Conservation (phyloP, 2,113 vertebrate species). For the Bungarus multicinctus region DNA sequence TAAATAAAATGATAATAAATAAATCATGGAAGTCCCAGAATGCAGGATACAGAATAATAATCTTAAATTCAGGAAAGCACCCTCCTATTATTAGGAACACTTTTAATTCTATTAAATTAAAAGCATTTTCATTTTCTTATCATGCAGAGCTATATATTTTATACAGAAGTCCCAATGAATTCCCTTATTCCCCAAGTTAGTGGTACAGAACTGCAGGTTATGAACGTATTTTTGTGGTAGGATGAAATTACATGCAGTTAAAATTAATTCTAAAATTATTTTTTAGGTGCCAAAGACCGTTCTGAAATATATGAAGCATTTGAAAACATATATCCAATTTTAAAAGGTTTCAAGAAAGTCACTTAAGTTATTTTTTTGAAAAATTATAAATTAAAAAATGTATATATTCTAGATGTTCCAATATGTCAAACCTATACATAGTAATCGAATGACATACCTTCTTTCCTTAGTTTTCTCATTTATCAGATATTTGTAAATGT, state of each 20-base stretch:
- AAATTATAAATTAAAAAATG: background rate
- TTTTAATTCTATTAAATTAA: background rate
- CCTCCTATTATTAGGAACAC: background rate
- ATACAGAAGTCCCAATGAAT: background rate
- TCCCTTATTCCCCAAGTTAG: background rate
- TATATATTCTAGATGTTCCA: background rate
- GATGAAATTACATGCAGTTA: background rate
- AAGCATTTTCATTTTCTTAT: background rate
- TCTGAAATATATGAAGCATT: slow-evolving; percentile 95
- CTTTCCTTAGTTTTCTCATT: slow-evolving; percentile 17
- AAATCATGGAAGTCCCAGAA: background rate
- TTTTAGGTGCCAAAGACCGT: slow-evolving; percentile 89
- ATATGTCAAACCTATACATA: background rate
- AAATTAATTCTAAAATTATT: background rate
- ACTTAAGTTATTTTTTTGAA: slow-evolving; percentile 13
- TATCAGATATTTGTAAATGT: background rate
- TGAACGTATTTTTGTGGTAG: background rate
- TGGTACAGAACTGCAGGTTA: background rate
- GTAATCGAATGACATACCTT: fast-evolving
- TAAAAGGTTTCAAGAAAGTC: slow-evolving; percentile 88
- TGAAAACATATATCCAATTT: slow-evolving; percentile 97
- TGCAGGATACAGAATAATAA: background rate
- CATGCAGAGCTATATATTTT: background rate
- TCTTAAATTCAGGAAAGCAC: background rate
- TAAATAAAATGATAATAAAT: background rate